These are phyloP conservation scores for Geopemphigus sp. DNA, from an alignment of 1,140 invertebrate species.

Conservation along the genomic window DNA sequence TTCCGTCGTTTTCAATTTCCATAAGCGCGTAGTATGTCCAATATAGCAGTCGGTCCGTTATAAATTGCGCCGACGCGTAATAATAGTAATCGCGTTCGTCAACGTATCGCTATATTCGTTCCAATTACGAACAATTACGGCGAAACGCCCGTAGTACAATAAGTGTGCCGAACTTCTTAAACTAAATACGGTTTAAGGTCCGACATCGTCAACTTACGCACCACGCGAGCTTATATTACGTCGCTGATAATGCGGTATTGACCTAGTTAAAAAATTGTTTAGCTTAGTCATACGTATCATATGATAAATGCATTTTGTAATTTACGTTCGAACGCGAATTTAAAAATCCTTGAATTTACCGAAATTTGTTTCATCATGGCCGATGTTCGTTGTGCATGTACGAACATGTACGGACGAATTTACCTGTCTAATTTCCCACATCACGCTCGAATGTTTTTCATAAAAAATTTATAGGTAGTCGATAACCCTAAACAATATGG, in stretches of 20 bases:
- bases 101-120: not conserved
- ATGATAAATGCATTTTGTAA: slow-evolving; percentile 17
- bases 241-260: too few species aligned
- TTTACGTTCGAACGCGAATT: slow-evolving; percentile 15
- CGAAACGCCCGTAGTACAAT: not conserved
- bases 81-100: too few species aligned
- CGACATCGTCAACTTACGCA: not conserved
- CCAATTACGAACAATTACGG: not conserved
- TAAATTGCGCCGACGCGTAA: too few species aligned
- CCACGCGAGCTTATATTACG: not conserved
- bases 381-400: not conserved
- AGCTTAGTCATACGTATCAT: not conserved
- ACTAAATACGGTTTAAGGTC: not conserved
- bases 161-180: not conserved
- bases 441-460: too few species aligned
- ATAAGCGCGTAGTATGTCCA: too few species aligned
- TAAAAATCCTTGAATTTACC: slow-evolving; percentile 33
- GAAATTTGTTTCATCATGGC: slow-evolving; percentile 19
- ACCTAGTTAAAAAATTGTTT: slow-evolving; percentile 26
- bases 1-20: too few species aligned
- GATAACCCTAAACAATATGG: too few species aligned
- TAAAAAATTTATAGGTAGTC: too few species aligned
- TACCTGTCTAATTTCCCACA: too few species aligned
- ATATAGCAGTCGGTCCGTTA: too few species aligned
- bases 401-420: too few species aligned